Evolutionary conservation across 1,140 invertebrate species (phyloP), one percentile per base, ranked within the genome.

Genomic region (Brachionus asplanchnoidis): DNA sequence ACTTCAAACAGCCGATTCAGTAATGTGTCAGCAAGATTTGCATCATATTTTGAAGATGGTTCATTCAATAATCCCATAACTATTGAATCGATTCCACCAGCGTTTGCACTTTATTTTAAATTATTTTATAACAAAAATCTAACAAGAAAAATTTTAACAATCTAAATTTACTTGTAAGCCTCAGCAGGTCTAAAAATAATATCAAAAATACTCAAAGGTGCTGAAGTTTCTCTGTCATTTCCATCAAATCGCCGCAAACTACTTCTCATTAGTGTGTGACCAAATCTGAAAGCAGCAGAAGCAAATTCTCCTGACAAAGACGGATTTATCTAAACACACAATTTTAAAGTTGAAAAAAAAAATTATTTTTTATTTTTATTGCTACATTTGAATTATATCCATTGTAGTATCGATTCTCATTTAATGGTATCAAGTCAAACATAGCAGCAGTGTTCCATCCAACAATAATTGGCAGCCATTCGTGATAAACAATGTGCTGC

Each of bases 401-500:
- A 82, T 26, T 36, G 20, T 68, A 65, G 14, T 82, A 82, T 23
- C 36, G 28, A 9, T 65, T 23, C 8, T 46, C 65, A 12, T 60
- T 60, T 44, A 65, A 17, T 2, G 79, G 79, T 60, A 82, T 28
- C 12, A 84, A 70, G 46, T 84, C 82, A 60, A 84, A 84, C 60
- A 84, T 50, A 14, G 40, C 60, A 17, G 60, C 60, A 42, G 23
- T 66, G 1, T 85, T 85, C 9, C 83, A 88, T 0, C 97, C 97
- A n/a, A 98, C 88, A 82, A 98, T 90, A 87, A 97, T 95, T 17
- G 96, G 96, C 73, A 98, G 89, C 89, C 95, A 98, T 90, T 98
- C 95, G 87, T 96, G 96, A 89, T 94, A 97, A 0, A 95, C 96
- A 66, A 98, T 94, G 87, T 97, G 95, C 88, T 98, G 96, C 66